Percentiles rank a stretch among this genome's conserved stretches.
Conservation (phyloP, 37 sponge, comb jelly and placozoan genomes). For the Crambe crambe region DNA sequence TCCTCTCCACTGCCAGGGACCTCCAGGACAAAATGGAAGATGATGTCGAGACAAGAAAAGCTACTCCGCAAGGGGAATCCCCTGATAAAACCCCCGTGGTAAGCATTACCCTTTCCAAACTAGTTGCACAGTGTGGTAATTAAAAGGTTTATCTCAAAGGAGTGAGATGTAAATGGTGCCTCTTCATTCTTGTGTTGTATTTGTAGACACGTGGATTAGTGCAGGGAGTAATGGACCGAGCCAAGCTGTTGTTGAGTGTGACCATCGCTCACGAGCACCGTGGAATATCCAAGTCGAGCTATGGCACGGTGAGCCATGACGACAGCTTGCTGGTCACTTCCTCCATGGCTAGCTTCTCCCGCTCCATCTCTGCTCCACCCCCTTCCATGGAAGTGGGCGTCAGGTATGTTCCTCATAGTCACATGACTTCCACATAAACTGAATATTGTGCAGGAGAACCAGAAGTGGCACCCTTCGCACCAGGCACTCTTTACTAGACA, state of each 20-base stretch:
- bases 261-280: conserved; percentile 32
- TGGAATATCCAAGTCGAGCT: too few species aligned
- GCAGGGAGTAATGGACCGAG: conserved; percentile 57
- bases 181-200: not conserved
- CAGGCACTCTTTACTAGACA: conserved; percentile 41
- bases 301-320: not conserved
- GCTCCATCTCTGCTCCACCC: conserved; percentile 48
- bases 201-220: conserved; percentile 50
- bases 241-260: conserved; percentile 65
- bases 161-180: not conserved
- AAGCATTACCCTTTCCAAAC: not conserved
- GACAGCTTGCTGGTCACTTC: conserved; percentile 5
- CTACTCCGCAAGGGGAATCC: not conserved
- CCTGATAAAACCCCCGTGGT: conserved; percentile 52
- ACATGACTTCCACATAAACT: not conserved
- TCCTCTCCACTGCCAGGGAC: conserved; percentile 56
- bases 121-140: not conserved
- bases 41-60: conserved; percentile 65
- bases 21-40: conserved; percentile 76
- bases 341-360: not conserved
- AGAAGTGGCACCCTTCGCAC: conserved; percentile 7
- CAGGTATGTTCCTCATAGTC: conserved; percentile 15
- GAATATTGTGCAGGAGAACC: conserved; percentile 8
- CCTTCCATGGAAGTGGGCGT: conserved; percentile 1
- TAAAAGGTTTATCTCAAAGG: not conserved